Base-by-base conservation (phyloP, 2,113 vertebrate species). In the Neolamprologus modestus region DNA sequence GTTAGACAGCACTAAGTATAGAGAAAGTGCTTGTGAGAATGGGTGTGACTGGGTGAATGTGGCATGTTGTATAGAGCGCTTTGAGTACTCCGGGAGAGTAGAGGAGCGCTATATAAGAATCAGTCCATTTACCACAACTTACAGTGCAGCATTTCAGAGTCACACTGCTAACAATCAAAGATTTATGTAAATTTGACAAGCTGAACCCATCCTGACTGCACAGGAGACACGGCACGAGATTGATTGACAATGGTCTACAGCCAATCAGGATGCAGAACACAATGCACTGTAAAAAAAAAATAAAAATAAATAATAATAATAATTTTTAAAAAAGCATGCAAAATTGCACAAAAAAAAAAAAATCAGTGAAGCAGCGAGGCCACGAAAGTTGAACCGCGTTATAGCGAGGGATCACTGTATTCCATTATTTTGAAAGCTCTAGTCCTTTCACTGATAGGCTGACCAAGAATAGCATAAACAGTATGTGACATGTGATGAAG, bases 301-400 rank as follows among this genome's bases (percentile, higher is more conserved):
- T 3, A 5, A 47, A 1, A 7, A 7, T 4, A 12, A 37, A 10
- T 8, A 37, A 37, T 10, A 37, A 40, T 40, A 40, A 40, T 40
- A 40, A 40, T 40, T 37, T 26, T 24, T 11, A 0, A 55, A 57
- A 26, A 57, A 14, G 12, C 54, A 57, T 26, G 4, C 12, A 57
- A 57, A 26, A 14, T 14, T 57, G 12, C 24, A 26, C 4, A 0
- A 28, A 28, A 0, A 26, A 0, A 26, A 14, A 16, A 16, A 26
- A 24, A 17, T 61, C 3, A 1, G 5, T 3, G 57, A 61, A 10
- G 5, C 28, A 10, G 9, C 8, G 0, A 0, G 8, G 57, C 57
- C 57, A 61, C 14, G 14, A 61, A 61, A 17, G 28, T 3, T 31
- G 26, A 59, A 59, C 26, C 2, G 14, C 3, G 1, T 61, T 33